Evolutionary conservation across 1,140 invertebrate genomes (phyloP), one percentile per base, ranked within the genome.

Genomic region (Micrasema longulum): DNA sequence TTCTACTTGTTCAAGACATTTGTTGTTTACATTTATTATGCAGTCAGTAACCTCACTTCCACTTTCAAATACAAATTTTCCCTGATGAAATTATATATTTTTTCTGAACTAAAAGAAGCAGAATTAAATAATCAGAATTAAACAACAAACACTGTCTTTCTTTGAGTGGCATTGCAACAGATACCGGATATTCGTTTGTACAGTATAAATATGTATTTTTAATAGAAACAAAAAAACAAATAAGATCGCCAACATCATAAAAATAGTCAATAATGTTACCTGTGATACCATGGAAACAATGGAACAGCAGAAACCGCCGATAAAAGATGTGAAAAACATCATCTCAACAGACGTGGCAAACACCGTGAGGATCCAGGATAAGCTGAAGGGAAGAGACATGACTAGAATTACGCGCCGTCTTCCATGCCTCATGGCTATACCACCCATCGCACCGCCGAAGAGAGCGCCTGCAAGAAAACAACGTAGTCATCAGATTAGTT

Each of bases 251-350:
- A n/a, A n/a, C n/a, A n/a, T n/a, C n/a, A n/a, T n/a, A n/a, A n/a
- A n/a, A n/a, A n/a, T n/a, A n/a, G n/a, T n/a, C 3, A 10, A 22
- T 9, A 52, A 52, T 12, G 16, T 23, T 82, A 92, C 91, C 87
- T 94, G 93, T 11, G 92, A 92, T 23, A 93, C 88, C 82, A 94
- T 90, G 26, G 92, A 90, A 45, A 94, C 89, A 74, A 94, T 89
- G n/a, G 92, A 92, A 68, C 93, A 93, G 78, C 92, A 93, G 73
- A 94, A 91, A 5, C 93, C 93, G 35, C 91, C 92, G 63, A 93
- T 84, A 80, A 95, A 94, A 38, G 92, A 92, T 0, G 92, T 93
- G 60, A 89, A 88, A 80, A 92, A 94, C 87, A 95, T 92, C 82
- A 93, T 88, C 77, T 93, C 87, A 1, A 94, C 91, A 70, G 89